Percentiles rank a stretch among this genome's conserved stretches.
phyloP scores from a whole-genome alignment of 1,140 invertebrate genomes.

The Laupala kohalensis region DNA sequence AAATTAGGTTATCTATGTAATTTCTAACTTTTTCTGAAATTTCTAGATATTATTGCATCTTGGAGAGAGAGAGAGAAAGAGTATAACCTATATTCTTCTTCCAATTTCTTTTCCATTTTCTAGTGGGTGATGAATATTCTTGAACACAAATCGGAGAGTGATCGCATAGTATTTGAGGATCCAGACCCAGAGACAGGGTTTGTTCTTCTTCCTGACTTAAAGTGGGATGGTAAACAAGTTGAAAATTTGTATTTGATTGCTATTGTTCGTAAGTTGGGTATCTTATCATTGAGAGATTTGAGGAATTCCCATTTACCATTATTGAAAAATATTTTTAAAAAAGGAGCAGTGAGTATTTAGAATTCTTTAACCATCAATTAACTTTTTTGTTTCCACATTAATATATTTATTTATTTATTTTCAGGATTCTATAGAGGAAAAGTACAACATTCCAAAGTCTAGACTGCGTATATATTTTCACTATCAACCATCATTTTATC shows the following conservation, averaged over 20 bases:
- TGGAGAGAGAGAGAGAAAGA: no score
- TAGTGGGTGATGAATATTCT: conserved; percentile 96
- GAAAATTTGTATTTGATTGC: conserved; percentile 74
- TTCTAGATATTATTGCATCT: no score
- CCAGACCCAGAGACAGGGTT: conserved; percentile 67
- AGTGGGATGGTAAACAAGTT: conserved; percentile 74
- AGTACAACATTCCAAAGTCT: conserved; percentile 55
- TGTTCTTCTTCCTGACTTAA: conserved; percentile 79
- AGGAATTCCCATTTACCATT: conserved; percentile 62
- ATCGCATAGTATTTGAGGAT: conserved; percentile 78
- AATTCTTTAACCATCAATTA: conserved; percentile 14
- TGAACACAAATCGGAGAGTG: conserved; percentile 75
- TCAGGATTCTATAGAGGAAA: conserved; percentile 60
- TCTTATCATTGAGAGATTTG: conserved; percentile 77
- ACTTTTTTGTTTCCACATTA: background rate
- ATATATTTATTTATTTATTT: conserved; percentile 21
- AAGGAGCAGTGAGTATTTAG: conserved; percentile 44
- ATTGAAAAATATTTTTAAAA: conserved; percentile 63
- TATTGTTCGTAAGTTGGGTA: conserved; percentile 52
- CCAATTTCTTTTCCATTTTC: conserved; percentile 25
- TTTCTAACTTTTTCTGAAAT: no score
- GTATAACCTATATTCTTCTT: no score
- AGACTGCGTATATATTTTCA: conserved; percentile 81
- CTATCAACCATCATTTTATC: conserved; percentile 95
- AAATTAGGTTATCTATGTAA: no score